Conservation (phyloP, 35 echinoderm and acorn worm species). For the Strongylocentrotus purpuratus region DNA sequence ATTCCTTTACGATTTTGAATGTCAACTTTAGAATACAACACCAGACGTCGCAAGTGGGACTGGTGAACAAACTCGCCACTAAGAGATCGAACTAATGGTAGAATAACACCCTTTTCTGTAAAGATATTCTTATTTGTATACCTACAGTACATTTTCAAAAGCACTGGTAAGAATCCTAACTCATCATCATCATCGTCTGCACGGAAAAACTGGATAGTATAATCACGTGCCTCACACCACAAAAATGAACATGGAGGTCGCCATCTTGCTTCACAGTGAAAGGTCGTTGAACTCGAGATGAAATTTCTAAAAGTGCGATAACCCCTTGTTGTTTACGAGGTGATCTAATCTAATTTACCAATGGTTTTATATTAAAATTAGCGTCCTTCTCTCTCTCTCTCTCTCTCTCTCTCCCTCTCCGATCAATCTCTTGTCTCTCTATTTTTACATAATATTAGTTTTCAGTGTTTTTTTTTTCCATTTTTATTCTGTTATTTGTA, state of each 20-base stretch:
- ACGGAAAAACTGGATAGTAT: neutral
- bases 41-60: neutral
- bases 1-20: neutral
- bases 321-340: too few species aligned
- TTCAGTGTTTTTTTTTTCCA: too few species aligned
- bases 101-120: neutral
- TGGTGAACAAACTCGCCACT: neutral
- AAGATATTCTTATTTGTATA: neutral
- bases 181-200: neutral
- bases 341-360: too few species aligned
- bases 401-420: too few species aligned
- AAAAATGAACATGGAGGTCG: neutral
- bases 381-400: too few species aligned
- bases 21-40: neutral
- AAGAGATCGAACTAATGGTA: neutral
- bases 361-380: too few species aligned
- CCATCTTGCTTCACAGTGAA: neutral
- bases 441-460: too few species aligned
- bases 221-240: neutral
- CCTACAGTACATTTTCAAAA: neutral
- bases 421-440: too few species aligned
- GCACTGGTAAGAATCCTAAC: neutral
- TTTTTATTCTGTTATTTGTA: too few species aligned
- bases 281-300: neutral
- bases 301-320: too few species aligned